Conservation (phyloP, 2,888 invertebrate genomes). For the Agrotis clavis region DNA sequence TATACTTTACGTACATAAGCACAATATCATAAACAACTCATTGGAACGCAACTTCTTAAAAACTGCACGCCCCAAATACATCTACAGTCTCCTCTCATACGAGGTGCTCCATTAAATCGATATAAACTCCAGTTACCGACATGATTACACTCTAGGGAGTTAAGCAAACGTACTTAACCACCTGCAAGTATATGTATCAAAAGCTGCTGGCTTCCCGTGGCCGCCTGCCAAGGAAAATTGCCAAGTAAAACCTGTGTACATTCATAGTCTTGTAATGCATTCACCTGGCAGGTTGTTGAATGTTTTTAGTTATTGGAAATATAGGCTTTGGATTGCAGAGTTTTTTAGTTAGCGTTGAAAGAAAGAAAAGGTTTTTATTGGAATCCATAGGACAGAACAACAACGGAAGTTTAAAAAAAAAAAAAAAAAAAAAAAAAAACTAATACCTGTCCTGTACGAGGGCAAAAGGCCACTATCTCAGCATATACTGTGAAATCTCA, state of each 20-base stretch:
- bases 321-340: not conserved
- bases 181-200: conserved; percentile 56
- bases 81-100: not conserved
- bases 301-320: not conserved
- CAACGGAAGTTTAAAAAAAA: too few species aligned
- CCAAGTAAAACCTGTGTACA: conserved; percentile 49
- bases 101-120: conserved; percentile 7
- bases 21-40: not conserved
- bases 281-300: conserved; percentile 30
- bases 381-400: too few species aligned
- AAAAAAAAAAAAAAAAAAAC: too few species aligned
- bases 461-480: too few species aligned
- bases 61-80: not conserved
- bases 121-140: conserved; percentile 33
- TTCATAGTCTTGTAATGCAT: conserved; percentile 50
- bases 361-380: too few species aligned
- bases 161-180: conserved; percentile 49
- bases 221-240: conserved; percentile 59
- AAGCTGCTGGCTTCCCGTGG: conserved; percentile 46
- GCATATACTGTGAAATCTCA: too few species aligned
- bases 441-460: too few species aligned
- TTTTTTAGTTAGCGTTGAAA: not conserved
- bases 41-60: too few species aligned
- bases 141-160: conserved; percentile 50
- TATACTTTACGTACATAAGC: not conserved